Percentiles rank a stretch among this genome's conserved stretches.
Evolutionary conservation across 2,888 invertebrate species (phyloP).

Genomic region (Pseudanteris insignis): DNA sequence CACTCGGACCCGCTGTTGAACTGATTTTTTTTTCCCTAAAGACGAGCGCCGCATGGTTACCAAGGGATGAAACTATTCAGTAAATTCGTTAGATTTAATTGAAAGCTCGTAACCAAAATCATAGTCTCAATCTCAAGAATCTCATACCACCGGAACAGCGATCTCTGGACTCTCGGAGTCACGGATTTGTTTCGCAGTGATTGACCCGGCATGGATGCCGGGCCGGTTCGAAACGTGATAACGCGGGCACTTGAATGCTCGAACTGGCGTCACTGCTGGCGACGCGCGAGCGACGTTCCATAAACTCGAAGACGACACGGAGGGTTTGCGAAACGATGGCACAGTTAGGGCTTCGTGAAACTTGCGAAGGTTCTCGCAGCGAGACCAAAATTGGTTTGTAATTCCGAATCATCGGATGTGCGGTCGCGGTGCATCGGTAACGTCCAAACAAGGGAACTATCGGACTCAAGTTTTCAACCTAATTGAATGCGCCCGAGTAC

Average conservation of each 20-base stretch:
- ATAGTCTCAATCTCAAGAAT: background rate
- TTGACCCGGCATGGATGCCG: slow-evolving; percentile 3
- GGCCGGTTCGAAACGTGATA: background rate
- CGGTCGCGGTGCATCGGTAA: slow-evolving; percentile 48
- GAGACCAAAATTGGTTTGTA: slow-evolving; percentile 58
- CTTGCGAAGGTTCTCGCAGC: slow-evolving; percentile 49
- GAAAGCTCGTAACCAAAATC: background rate
- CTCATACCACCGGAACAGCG: too few relatives aligned
- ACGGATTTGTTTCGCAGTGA: too few relatives aligned
- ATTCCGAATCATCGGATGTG: slow-evolving; percentile 57
- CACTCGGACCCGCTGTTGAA: too few relatives aligned
- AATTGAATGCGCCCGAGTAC: slow-evolving; percentile 51
- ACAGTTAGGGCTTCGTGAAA: slow-evolving; percentile 25
- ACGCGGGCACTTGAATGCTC: slow-evolving; percentile 3
- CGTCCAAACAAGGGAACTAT: too few relatives aligned
- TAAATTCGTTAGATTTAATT: too few relatives aligned
- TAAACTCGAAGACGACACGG: slow-evolving; percentile 35
- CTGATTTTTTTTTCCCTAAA: too few relatives aligned
- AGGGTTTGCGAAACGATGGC: slow-evolving; percentile 29
- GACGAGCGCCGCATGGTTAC: too few relatives aligned
- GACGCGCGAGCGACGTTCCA: slow-evolving; percentile 10
- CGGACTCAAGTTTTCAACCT: slow-evolving; percentile 52
- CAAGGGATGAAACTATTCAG: background rate
- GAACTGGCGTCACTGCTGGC: background rate
- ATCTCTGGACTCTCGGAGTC: too few relatives aligned